Evolutionary conservation across 2,113 vertebrate species (phyloP).

Genomic region (Poeciliopsis turrubarensis): DNA sequence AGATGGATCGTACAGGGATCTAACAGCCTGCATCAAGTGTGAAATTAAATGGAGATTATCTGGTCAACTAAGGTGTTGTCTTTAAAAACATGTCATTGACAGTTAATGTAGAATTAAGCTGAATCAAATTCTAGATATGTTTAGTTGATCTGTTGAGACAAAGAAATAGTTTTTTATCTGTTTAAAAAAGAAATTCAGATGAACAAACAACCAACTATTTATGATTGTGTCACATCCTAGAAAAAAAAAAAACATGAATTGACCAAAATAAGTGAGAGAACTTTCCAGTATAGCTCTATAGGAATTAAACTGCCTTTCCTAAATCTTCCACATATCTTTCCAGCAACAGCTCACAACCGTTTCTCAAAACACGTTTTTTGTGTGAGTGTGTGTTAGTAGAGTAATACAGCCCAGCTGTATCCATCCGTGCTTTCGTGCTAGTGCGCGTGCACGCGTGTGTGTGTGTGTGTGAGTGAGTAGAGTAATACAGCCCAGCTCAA

Average conservation of each 20-base stretch:
- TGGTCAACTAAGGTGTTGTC: background rate
- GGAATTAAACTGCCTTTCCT: conserved; percentile 57
- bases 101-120: background rate
- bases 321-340: conserved; percentile 56
- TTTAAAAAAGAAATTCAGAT: no score
- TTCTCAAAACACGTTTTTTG: conserved; percentile 78
- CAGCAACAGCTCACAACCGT: conserved; percentile 72
- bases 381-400: conserved; percentile 58
- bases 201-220: no score
- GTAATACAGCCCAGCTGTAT: conserved; percentile 83
- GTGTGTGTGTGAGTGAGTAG: conserved; percentile 51
- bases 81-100: background rate
- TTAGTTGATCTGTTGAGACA: background rate
- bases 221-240: no score
- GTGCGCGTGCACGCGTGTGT: background rate
- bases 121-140: background rate
- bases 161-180: background rate
- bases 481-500: conserved; percentile 87
- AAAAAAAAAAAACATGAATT: background rate
- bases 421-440: no score
- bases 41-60: background rate
- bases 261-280: conserved; percentile 4
- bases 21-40: background rate
- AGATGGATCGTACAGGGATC: no score
- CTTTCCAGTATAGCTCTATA: conserved; percentile 17